Evolutionary conservation across 30 jellyfish, hydroid and myxozoan genomes (phyloP).

Genomic region (Pseudorhiza aurosa): DNA sequence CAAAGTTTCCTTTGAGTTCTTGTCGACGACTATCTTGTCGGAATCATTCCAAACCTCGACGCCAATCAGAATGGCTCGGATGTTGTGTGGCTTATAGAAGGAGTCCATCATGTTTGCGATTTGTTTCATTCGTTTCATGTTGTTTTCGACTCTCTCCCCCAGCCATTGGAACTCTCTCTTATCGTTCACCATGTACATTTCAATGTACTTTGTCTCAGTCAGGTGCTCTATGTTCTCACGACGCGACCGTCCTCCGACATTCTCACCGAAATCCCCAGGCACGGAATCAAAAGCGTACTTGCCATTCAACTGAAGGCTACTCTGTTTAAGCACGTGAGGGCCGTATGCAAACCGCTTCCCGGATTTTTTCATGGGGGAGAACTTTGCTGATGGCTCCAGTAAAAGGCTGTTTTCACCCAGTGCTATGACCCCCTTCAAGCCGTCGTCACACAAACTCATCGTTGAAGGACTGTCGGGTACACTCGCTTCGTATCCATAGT

Average conservation of each 20-base stretch:
- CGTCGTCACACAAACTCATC: slow-evolving; percentile 37
- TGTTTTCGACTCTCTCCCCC: slow-evolving; percentile 33
- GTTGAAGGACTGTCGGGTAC: slow-evolving; percentile 16
- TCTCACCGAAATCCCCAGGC: not conserved
- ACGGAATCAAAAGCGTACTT: slow-evolving; percentile 16
- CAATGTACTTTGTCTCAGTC: slow-evolving; percentile 71
- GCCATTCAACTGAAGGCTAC: not conserved
- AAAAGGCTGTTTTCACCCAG: slow-evolving; percentile 2
- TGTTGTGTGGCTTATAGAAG: slow-evolving; percentile 53
- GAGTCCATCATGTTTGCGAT: slow-evolving; percentile 76
- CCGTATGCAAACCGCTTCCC: slow-evolving; percentile 24
- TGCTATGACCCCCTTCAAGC: slow-evolving; percentile 39
- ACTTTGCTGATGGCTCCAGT: slow-evolving; percentile 14
- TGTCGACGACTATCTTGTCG: slow-evolving; percentile 32
- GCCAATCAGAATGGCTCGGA: slow-evolving; percentile 70
- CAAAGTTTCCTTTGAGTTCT: slow-evolving; percentile 7
- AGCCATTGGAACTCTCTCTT: slow-evolving; percentile 44
- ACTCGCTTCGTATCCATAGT: slow-evolving; percentile 37
- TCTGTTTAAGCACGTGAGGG: slow-evolving; percentile 36
- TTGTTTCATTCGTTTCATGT: slow-evolving; percentile 63
- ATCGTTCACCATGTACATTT: slow-evolving; percentile 81
- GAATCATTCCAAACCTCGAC: slow-evolving; percentile 80
- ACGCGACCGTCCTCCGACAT: not conserved
- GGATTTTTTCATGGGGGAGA: not conserved
- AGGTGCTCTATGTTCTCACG: slow-evolving; percentile 18